Evolutionary conservation across 2,888 invertebrate genomes (phyloP), one percentile per base, ranked within the genome.

Genomic region (Napeogenes inachia): DNA sequence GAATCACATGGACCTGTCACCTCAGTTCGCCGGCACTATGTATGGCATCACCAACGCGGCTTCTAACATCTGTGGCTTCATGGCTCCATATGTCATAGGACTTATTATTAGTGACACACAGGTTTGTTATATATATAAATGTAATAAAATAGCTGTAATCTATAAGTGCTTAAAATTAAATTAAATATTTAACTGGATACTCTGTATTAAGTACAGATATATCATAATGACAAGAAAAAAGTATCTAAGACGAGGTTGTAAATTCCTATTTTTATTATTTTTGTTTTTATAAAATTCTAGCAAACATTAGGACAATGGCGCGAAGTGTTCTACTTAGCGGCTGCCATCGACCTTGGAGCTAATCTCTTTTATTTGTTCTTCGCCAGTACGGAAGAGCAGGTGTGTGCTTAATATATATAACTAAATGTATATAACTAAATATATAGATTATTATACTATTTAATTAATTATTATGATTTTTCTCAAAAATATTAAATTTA

Each of bases 41-140:
- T 95, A 96, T 75, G 96, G 96, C 2, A 93, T 96, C 13, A 96
- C 96, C 2, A 96, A 96, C 80, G 95, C 95, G 0, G 94, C 95
- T 0, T 93, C 95, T 33, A 96, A 96, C 77, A 93, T 94, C 59
- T 96, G 96, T 75, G 96, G 96, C 0, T 96, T 96, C 79, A 81
- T 96, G 70, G 96, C 96, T 30, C 96, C 96, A 0, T 95, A 94
- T 72, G 93, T 94, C 42, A 94, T 95, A 58, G 95, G 95, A 13
- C 82, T 91, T 63, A 93, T 96, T 54, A 95, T 96, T 57, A 92
- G 94, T 73, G 92, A 76, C 2, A 77, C 93, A 62, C 91, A 93
- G 83, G 94, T 83, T n/a, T 33, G 59, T 2, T 5, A 35, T 35
- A 35, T 35, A 35, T 4, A 35, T 35, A 35, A 35, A 35, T 4